Base-by-base conservation (phyloP, 2,888 invertebrate species). In the Aphodius sticticus region DNA sequence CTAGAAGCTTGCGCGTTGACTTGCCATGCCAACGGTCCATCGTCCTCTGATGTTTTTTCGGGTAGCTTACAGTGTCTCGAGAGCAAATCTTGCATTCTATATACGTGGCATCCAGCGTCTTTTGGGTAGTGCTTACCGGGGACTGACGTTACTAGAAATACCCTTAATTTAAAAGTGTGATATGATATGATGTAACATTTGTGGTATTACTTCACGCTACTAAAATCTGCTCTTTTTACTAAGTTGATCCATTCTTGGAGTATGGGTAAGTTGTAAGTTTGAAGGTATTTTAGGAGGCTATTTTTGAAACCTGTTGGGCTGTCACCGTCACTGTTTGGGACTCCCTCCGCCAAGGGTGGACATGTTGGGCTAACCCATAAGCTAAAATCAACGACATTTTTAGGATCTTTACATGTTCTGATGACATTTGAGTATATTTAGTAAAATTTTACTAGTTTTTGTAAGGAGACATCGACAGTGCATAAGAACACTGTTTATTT, bases 1-100 rank as follows among this genome's bases (percentile, higher is more conserved):
- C 97, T 98, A 38, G 97, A 98, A 78, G 96, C 95, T 89, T 99
- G 98, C 0, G 95, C 95, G 3, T 97, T 88, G 0, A 98, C 90
- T 0, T 87, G 87, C 89, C 89, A 89, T 3, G 88, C 84, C 12
- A 87, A 79, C 9, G 89, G 88, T 0, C 88, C 88, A 81, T 86
- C 86, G 81, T 87, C 81, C 0, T 88, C 85, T 6, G 86, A 85
- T 4, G 87, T 87, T 85, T 88, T 88, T 6, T 80, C 85, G 0
- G 89, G 90, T 82, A 90, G 85, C 70, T 87, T 87, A 69, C 94
- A 94, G 86, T 96, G 92, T 81, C 93, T 92, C 4, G 92, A 90
- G 9, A 97, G 88, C 69, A 95, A 85, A 5, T 92, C 88, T 0
- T 93, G 92, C 6, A 95, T 90, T 0, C 92, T 90, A 0, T 91